A percentile compares a stretch with the other conserved stretches of the same genome.
Conservation (phyloP, 2,888 invertebrate genomes). For the Colletes collaris region DNA sequence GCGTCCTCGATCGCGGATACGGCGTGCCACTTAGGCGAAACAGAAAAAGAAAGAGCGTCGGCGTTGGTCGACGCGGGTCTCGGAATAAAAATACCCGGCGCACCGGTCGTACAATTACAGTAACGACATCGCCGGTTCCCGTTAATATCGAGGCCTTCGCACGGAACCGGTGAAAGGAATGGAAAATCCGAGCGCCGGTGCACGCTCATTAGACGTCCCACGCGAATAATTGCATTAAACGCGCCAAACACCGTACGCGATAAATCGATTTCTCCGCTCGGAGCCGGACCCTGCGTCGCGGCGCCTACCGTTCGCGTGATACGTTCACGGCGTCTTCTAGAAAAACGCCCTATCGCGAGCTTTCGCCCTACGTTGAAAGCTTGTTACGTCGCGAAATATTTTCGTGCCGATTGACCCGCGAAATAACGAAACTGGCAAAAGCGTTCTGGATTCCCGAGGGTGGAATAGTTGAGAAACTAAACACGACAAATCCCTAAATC, state of each 20-base stretch:
- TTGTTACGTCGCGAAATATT: no score
- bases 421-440: no score
- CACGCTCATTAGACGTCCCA: constrained; percentile 4
- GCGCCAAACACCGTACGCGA: constrained; percentile 6
- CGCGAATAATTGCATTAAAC: constrained; percentile 30
- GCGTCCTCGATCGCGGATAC: neutral
- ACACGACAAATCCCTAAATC: constrained; percentile 43
- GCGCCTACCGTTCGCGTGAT: neutral
- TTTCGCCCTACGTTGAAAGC: no score
- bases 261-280: constrained; percentile 18
- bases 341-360: no score
- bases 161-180: constrained; percentile 18
- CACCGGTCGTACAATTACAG: constrained; percentile 7
- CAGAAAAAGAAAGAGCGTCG: constrained; percentile 19
- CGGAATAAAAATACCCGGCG: constrained; percentile 7
- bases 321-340: no score
- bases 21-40: constrained; percentile 17
- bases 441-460: neutral
- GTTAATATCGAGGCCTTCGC: constrained; percentile 26
- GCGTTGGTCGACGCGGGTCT: neutral
- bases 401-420: no score
- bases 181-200: constrained; percentile 17
- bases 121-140: constrained; percentile 15
- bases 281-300: neutral
- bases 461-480: constrained; percentile 17